A percentile compares a stretch with the other conserved stretches of the same genome.
Evolutionary conservation across 2,888 invertebrate species (phyloP).

Genomic region (Thera britannica): DNA sequence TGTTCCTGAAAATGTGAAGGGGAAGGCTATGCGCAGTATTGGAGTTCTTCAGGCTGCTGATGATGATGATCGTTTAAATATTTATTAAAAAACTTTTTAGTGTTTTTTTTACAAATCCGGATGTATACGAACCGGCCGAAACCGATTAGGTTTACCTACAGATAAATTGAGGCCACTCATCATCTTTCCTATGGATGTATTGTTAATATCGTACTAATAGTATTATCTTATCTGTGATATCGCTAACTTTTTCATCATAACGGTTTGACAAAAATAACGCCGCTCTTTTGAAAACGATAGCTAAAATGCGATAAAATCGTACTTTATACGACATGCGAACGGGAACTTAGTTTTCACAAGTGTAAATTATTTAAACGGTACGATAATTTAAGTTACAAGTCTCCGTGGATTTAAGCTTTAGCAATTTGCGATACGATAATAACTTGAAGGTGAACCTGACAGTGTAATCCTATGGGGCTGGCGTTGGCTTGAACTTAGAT

Average conservation of each 20-base stretch:
- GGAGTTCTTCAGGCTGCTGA: too few species aligned
- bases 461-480: background rate
- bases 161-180: too few species aligned
- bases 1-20: too few species aligned
- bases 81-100: too few species aligned
- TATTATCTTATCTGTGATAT: too few species aligned
- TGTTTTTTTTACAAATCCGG: too few species aligned
- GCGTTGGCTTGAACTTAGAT: background rate
- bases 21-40: too few species aligned
- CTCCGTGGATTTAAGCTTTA: conserved; percentile 23
- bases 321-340: conserved; percentile 71
- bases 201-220: too few species aligned
- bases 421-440: conserved; percentile 29
- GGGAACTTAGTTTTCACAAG: conserved; percentile 55
- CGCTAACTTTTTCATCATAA: background rate
- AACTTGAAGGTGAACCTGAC: conserved; percentile 14
- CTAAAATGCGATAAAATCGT: conserved; percentile 66
- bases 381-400: conserved; percentile 31
- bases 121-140: too few species aligned
- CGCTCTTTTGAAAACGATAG: conserved; percentile 3
- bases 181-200: too few species aligned
- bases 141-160: too few species aligned
- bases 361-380: conserved; percentile 55
- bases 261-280: background rate
- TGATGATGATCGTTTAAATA: too few species aligned